Conservation (phyloP, 2,113 vertebrate genomes). For the Ia io region DNA sequence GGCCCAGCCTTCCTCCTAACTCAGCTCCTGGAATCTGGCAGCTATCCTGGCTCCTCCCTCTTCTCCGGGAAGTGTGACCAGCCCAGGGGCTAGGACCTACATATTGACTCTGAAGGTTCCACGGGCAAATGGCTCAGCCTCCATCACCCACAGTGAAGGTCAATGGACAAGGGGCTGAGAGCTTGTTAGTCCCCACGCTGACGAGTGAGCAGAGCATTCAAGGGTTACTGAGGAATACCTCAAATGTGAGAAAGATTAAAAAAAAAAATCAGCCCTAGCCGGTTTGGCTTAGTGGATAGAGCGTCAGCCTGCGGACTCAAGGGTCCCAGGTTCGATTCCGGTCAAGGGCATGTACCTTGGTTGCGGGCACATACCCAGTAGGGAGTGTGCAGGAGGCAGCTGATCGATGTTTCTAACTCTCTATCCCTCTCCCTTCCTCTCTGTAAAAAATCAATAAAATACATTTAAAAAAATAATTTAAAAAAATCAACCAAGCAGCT, state of each 20-base stretch:
- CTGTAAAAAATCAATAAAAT: too few species aligned
- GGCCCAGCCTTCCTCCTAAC: too few species aligned
- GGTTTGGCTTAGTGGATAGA: too few species aligned
- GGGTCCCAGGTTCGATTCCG: too few species aligned
- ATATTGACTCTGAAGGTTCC: not conserved
- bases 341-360: too few species aligned
- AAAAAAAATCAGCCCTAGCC: too few species aligned
- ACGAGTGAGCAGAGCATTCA: not conserved
- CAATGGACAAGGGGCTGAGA: not conserved
- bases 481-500: not conserved
- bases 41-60: not conserved
- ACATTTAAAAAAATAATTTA: too few species aligned
- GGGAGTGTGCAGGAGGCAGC: too few species aligned
- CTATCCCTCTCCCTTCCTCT: too few species aligned
- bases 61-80: not conserved
- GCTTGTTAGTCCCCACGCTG: not conserved
- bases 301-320: too few species aligned
- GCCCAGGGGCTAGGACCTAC: not conserved
- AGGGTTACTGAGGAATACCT: not conserved
- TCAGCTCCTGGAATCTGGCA: not conserved
- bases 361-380: too few species aligned
- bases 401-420: too few species aligned
- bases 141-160: rapidly evolving
- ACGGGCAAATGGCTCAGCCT: not conserved
- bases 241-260: not conserved